Evolutionary conservation across 2,888 invertebrate genomes (phyloP).

Genomic region (Caenorhabditis parvicauda): DNA sequence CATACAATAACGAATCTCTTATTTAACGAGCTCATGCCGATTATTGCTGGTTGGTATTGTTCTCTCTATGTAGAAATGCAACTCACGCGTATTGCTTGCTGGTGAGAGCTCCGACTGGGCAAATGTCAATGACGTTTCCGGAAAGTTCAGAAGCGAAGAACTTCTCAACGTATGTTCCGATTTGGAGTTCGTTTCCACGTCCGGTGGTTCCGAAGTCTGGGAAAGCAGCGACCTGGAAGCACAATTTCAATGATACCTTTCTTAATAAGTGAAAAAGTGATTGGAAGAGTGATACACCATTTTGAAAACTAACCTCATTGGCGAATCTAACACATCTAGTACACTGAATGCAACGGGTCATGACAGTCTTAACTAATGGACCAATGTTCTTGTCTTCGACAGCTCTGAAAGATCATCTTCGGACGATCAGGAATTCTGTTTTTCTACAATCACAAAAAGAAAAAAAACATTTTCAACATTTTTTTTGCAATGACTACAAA

Average conservation of each 20-base stretch:
- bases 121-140: conserved; percentile 95
- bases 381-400: conserved; percentile 99
- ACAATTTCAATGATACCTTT: background rate
- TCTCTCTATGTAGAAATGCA: background rate
- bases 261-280: background rate
- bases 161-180: conserved; percentile 97
- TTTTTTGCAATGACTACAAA: no score
- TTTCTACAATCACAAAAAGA: no score
- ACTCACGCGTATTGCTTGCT: conserved; percentile 81
- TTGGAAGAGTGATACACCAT: no score
- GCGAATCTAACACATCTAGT: conserved; percentile 82
- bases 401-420: conserved; percentile 79
- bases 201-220: conserved; percentile 83
- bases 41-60: no score
- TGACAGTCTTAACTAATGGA: conserved; percentile 93
- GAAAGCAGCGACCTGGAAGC: conserved; percentile 83
- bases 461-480: no score
- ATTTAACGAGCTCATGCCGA: no score
- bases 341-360: conserved; percentile 98
- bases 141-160: conserved; percentile 93
- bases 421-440: no score
- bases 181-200: conserved; percentile 86
- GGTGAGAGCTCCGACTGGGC: conserved; percentile 96
- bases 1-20: background rate
- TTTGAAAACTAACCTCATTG: conserved; percentile 88